Evolutionary conservation across 2,888 invertebrate genomes (phyloP).

Genomic region (Eupithecia subumbrata): DNA sequence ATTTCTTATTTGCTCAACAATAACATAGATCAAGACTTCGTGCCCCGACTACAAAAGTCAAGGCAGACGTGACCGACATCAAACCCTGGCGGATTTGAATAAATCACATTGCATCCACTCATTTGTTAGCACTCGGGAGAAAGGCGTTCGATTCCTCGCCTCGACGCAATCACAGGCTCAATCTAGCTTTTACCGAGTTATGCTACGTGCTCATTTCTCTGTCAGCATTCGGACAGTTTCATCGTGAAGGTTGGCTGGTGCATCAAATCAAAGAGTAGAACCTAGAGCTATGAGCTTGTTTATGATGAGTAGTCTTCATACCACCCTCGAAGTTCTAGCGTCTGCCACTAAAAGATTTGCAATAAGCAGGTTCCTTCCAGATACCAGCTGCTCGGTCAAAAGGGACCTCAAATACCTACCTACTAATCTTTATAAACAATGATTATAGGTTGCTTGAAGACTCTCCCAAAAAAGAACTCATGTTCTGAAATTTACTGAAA

Average conservation of each 20-base stretch:
- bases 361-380: not conserved
- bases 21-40: constrained; percentile 65
- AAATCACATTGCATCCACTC: constrained; percentile 75
- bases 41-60: constrained; percentile 63
- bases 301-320: not conserved
- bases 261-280: constrained; percentile 5
- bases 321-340: not conserved
- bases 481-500: not conserved
- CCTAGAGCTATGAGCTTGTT: not conserved
- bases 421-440: not conserved
- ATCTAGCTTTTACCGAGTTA: constrained; percentile 71
- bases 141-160: constrained; percentile 75
- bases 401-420: not conserved
- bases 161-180: constrained; percentile 64
- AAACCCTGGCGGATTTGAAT: constrained; percentile 72
- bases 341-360: not conserved
- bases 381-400: not conserved
- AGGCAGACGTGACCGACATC: constrained; percentile 71
- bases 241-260: constrained; percentile 15
- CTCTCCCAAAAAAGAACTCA: not conserved
- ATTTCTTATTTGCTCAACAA: constrained; percentile 13
- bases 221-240: constrained; percentile 43
- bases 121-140: constrained; percentile 75
- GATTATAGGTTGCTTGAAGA: not conserved
- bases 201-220: constrained; percentile 60